Percentiles rank a stretch among this genome's conserved stretches.
Evolutionary conservation across 2,797 vertebrate genomes (phyloP).

Genomic region (Neopelma chrysocephalum): DNA sequence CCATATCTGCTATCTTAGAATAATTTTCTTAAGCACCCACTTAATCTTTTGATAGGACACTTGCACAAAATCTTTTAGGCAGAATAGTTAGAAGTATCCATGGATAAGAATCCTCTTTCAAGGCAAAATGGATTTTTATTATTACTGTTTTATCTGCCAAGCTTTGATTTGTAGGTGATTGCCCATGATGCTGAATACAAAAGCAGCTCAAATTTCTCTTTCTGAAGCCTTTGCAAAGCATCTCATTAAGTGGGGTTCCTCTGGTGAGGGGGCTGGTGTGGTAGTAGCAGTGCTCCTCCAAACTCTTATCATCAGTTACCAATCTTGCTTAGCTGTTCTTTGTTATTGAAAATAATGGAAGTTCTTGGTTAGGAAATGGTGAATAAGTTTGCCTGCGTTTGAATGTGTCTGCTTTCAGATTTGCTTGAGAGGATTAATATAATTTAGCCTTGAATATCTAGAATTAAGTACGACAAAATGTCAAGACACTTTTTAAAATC

Average conservation of each 20-base stretch:
- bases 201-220: background rate
- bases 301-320: background rate
- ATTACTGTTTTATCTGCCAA: background rate
- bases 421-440: background rate
- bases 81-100: background rate
- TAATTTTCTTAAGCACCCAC: background rate
- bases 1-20: background rate
- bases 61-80: background rate
- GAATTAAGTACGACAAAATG: background rate
- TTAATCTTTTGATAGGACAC: background rate
- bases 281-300: background rate
- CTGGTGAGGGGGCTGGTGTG: rapidly evolving
- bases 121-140: background rate
- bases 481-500: background rate
- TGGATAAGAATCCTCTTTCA: background rate
- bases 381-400: background rate
- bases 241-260: background rate
- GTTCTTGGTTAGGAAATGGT: background rate
- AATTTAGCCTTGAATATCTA: background rate
- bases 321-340: background rate
- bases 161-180: background rate
- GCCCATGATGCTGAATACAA: background rate
- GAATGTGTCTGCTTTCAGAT: background rate
- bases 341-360: background rate
- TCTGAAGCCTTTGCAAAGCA: background rate